These are phyloP conservation scores for Scaptomyza tumidula DNA, from an alignment of 2,888 invertebrate genomes.

Conservation along the genomic window DNA sequence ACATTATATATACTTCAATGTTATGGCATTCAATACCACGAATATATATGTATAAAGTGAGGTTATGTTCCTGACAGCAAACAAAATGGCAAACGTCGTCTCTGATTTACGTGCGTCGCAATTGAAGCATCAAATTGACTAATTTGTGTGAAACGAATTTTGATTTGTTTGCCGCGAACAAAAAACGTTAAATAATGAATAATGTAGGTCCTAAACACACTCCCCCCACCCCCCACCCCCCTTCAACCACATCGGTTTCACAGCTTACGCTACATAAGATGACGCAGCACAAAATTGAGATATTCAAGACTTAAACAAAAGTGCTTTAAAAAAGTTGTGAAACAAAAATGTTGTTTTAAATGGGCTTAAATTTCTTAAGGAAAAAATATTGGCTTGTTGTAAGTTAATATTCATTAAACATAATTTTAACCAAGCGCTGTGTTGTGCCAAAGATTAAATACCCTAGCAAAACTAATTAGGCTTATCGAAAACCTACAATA, in stretches of 20 bases:
- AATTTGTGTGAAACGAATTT: conserved; percentile 64
- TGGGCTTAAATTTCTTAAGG: no score
- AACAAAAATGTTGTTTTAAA: not conserved
- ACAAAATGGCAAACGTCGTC: conserved; percentile 26
- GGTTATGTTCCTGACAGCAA: conserved; percentile 1
- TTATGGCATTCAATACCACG: conserved; percentile 6
- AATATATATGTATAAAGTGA: not conserved
- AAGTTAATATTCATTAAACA: no score
- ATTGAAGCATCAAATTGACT: conserved; percentile 52
- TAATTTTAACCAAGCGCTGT: no score
- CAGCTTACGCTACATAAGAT: conserved; percentile 2
- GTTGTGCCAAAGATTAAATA: no score
- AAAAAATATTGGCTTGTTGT: no score
- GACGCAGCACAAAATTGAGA: not conserved
- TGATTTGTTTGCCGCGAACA: conserved; percentile 48
- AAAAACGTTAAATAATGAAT: conserved; percentile 36
- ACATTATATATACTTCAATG: not conserved
- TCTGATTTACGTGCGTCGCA: conserved; percentile 20
- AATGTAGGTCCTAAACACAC: conserved; percentile 7
- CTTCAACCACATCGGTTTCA: not conserved
- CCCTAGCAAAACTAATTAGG: no score
- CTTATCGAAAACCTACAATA: no score
- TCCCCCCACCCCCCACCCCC: not conserved
- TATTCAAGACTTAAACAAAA: no score
- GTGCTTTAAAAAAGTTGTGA: not conserved